phyloP scores from a whole-genome alignment of 2,113 vertebrate genomes.

The Chionodraco myersi region DNA sequence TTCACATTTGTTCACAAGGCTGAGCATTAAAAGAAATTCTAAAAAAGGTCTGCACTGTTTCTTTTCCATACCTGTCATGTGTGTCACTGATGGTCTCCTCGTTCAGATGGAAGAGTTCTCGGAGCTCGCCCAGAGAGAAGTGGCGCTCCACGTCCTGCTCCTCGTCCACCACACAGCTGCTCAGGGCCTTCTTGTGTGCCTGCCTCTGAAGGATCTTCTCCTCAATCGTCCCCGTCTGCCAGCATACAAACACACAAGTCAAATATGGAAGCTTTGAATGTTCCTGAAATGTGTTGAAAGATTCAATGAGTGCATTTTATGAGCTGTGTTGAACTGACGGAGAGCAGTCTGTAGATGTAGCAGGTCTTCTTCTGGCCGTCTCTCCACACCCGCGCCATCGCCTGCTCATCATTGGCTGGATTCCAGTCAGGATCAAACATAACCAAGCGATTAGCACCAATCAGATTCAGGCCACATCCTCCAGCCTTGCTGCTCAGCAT shows the following conservation, averaged over 20 bases:
- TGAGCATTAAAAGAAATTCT: neutral
- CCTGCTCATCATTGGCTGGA: constrained; percentile 98
- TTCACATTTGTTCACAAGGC: neutral
- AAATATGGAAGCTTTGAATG: neutral
- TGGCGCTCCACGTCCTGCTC: constrained; percentile 97
- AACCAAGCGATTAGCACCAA: constrained; percentile 94
- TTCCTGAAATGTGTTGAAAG: neutral
- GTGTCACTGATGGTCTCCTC: constrained; percentile 92
- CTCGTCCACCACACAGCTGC: constrained; percentile 98
- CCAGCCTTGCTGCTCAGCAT: constrained; percentile 99
- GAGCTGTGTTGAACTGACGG: constrained; percentile 81
- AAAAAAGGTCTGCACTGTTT: neutral
- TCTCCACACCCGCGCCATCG: constrained; percentile 97
- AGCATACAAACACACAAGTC: constrained; percentile 14
- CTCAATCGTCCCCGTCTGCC: constrained; percentile 95
- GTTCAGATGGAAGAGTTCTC: constrained; percentile 91
- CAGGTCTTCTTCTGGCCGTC: constrained; percentile 98
- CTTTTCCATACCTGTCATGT: constrained; percentile 88
- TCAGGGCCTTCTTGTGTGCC: constrained; percentile 97
- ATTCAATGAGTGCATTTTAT: neutral
- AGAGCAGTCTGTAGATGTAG: constrained; percentile 95
- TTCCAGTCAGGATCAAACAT: constrained; percentile 99
- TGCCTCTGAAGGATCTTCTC: constrained; percentile 99
- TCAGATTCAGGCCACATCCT: constrained; percentile 96
- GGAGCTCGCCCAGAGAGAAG: constrained; percentile 94